Evolutionary conservation across 2,888 invertebrate genomes (phyloP).

Genomic region (Shargacucullia verbasci): DNA sequence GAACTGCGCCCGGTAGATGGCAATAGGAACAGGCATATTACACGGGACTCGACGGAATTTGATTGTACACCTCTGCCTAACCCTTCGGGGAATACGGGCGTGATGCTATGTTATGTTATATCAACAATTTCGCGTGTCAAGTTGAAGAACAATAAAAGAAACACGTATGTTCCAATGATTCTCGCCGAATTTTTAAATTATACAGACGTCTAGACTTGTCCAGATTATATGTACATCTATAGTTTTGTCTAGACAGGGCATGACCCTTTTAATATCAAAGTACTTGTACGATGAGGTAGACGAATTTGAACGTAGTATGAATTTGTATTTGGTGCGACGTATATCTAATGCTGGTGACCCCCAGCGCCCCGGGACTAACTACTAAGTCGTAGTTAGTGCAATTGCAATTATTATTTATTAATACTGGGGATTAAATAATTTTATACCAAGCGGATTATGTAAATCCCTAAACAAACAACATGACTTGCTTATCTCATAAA

Average conservation of each 20-base stretch:
- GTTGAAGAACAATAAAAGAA: background rate
- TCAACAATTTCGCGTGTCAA: too few relatives aligned
- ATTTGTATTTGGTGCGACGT: slow-evolving; percentile 32
- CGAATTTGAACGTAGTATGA: slow-evolving; percentile 40
- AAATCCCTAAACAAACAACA: too few relatives aligned
- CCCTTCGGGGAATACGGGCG: too few relatives aligned
- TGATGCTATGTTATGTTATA: too few relatives aligned
- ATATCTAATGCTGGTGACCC: slow-evolving; percentile 25
- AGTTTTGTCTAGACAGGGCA: slow-evolving; percentile 83
- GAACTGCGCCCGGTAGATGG: too few relatives aligned
- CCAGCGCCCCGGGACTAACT: slow-evolving; percentile 10
- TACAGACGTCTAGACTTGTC: slow-evolving; percentile 77
- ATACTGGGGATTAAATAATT: too few relatives aligned
- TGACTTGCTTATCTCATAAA: too few relatives aligned
- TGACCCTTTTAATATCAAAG: slow-evolving; percentile 72
- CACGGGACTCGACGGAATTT: too few relatives aligned
- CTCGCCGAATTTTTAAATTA: slow-evolving; percentile 41
- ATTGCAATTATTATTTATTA: too few relatives aligned
- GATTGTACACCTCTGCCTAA: too few relatives aligned
- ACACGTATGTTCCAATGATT: slow-evolving; percentile 12
- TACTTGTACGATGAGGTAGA: slow-evolving; percentile 50
- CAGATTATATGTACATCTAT: slow-evolving; percentile 60
- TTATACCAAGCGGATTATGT: too few relatives aligned
- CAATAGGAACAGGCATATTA: too few relatives aligned
- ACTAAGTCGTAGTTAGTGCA: background rate